Conservation (phyloP, 1,140 invertebrate species). For the Nixonia krombeini region DNA sequence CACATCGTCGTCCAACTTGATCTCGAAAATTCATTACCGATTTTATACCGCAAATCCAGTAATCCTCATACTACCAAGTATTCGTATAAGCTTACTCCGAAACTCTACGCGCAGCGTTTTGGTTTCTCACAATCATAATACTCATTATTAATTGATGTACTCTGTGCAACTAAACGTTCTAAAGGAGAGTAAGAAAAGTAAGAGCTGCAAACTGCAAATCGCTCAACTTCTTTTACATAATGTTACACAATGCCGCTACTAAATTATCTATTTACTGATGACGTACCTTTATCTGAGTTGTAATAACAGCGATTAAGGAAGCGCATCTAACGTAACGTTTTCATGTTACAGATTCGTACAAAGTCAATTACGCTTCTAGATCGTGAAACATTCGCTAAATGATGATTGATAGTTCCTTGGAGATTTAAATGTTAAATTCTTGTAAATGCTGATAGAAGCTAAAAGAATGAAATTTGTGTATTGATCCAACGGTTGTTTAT, state of each 20-base stretch:
- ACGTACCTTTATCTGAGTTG: no score
- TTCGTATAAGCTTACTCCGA: neutral
- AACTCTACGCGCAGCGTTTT: neutral
- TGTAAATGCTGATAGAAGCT: no score
- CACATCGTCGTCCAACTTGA: neutral
- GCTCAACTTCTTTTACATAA: neutral
- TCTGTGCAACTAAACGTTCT: conserved; percentile 4
- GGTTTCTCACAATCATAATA: neutral
- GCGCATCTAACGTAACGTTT: conserved; percentile 4
- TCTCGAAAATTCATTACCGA: neutral
- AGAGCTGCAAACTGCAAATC: neutral
- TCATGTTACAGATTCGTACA: no score
- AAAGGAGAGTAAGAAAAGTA: neutral
- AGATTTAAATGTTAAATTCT: no score
- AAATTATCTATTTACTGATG: neutral
- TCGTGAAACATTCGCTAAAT: no score
- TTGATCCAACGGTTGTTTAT: no score
- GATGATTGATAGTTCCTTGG: no score
- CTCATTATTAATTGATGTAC: conserved; percentile 8
- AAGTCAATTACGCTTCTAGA: no score
- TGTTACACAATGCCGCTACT: neutral
- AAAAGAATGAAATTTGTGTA: no score
- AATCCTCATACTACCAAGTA: neutral
- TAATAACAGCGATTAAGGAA: neutral
- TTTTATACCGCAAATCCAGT: neutral